Base-by-base conservation (phyloP, 1,140 invertebrate genomes). In the Atopsyche davidsoni region DNA sequence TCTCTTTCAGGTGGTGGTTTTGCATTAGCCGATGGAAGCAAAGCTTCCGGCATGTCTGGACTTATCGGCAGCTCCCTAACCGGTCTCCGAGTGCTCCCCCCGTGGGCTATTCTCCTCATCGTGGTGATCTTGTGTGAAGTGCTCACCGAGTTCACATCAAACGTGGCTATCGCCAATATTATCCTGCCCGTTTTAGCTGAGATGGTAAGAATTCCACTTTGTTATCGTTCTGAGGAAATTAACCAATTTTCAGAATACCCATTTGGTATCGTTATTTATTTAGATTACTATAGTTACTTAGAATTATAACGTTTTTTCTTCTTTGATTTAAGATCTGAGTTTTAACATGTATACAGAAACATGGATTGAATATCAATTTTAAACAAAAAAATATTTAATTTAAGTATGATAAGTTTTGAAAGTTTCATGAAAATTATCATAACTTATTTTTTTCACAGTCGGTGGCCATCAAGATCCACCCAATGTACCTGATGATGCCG, bases 401-500 rank as follows among this genome's bases (percentile, higher is more conserved):
- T n/a, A n/a, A 31, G 35, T 28, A 7, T 28, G 25, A 28, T 9
- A 28, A 28, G 25, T 9, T 9, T 9, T 7, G 13, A n/a, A 7
- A 28, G 7, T 28, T 28, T 28, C n/a, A n/a, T n/a, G n/a, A n/a
- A n/a, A n/a, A n/a, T n/a, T n/a, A n/a, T n/a, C n/a, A n/a, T 38
- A 9, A 9, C 16, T 13, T 38, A 13, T 38, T 38, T 11, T 47
- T 58, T 48, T 63, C 61, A 35, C 67, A 80, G 81, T 77, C 82
- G 1, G 64, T 81, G 24, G 71, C 73, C 0, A 75, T 86, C 55
- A 60, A 78, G 55, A 73, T 85, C 25, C 86, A 96, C 75, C 93
- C 93, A 0, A 63, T 95, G 43, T 91, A 87, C 66, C 75, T 94
- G 60, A 91, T 94, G 79, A 68, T 96, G 48, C 92, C 93, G 1